These are phyloP conservation scores for Pedionomus torquatus DNA, from an alignment of 2,113 vertebrate genomes.

Conservation along the genomic window DNA sequence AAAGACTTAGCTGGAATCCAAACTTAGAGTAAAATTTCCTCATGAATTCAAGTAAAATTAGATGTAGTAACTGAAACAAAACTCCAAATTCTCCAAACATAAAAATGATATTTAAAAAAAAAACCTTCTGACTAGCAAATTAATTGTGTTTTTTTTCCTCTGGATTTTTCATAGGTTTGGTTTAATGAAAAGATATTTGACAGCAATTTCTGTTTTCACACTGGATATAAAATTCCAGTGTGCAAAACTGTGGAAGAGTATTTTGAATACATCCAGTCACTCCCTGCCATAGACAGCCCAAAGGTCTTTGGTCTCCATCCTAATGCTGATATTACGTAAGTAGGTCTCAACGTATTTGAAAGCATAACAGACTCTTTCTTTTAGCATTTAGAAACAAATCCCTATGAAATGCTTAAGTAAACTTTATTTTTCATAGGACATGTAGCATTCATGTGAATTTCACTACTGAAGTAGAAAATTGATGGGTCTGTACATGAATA, in stretches of 20 bases:
- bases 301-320: slow-evolving; percentile 82
- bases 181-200: slow-evolving; percentile 81
- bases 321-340: slow-evolving; percentile 82
- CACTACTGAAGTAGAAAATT: background rate
- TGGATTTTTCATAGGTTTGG: slow-evolving; percentile 73
- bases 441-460: background rate
- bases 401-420: background rate
- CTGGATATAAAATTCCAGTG: slow-evolving; percentile 77
- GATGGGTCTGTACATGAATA: background rate
- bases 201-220: slow-evolving; percentile 74
- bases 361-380: background rate
- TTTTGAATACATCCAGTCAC: slow-evolving; percentile 77
- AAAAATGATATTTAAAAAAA: background rate
- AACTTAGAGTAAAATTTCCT: background rate
- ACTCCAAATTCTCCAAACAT: background rate
- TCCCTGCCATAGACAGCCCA: slow-evolving; percentile 77
- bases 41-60: background rate
- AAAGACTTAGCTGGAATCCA: background rate
- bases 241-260: slow-evolving; percentile 79
- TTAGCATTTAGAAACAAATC: background rate
- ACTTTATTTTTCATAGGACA: background rate
- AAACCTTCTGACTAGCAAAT: background rate
- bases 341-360: background rate
- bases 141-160: background rate
- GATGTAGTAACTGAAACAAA: background rate